Conservation (phyloP, 1,140 invertebrate species). For the Drosophila pandora region DNA sequence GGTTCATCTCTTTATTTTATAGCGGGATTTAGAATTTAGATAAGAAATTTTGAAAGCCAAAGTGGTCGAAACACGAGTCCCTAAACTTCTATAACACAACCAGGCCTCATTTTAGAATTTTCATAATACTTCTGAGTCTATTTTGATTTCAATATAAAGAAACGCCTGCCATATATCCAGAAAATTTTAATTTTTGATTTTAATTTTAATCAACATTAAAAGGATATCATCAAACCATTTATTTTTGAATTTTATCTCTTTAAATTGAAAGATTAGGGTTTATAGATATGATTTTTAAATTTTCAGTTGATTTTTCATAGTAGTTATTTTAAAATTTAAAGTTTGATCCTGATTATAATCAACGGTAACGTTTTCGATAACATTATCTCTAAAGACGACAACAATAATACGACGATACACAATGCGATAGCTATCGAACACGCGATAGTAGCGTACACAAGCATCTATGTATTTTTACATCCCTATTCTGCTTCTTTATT, state of each 20-base stretch:
- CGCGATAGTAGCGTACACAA: slow-evolving; percentile 14
- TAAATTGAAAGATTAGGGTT: no score
- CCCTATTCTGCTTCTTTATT: slow-evolving; percentile 26
- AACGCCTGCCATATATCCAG: background rate
- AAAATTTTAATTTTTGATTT: no score
- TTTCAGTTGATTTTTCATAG: no score
- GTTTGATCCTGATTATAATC: background rate
- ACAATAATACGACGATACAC: no score
- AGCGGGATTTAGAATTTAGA: slow-evolving; percentile 8
- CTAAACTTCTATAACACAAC: slow-evolving; percentile 10
- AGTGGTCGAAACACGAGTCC: slow-evolving; percentile 7
- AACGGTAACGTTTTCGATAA: background rate
- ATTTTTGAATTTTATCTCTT: no score
- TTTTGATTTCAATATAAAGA: background rate
- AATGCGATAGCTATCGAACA: slow-evolving; percentile 1
- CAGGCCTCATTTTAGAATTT: slow-evolving; percentile 31
- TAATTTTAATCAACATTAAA: no score
- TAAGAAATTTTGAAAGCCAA: slow-evolving; percentile 44
- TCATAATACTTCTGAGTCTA: background rate
- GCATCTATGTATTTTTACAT: slow-evolving; percentile 38
- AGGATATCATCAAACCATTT: no score
- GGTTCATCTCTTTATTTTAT: slow-evolving; percentile 18
- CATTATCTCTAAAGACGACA: background rate
- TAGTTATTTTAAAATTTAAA: background rate
- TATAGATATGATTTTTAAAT: no score